These are phyloP conservation scores for Hipparchia semele DNA, from an alignment of 2,888 invertebrate genomes.

Conservation along the genomic window DNA sequence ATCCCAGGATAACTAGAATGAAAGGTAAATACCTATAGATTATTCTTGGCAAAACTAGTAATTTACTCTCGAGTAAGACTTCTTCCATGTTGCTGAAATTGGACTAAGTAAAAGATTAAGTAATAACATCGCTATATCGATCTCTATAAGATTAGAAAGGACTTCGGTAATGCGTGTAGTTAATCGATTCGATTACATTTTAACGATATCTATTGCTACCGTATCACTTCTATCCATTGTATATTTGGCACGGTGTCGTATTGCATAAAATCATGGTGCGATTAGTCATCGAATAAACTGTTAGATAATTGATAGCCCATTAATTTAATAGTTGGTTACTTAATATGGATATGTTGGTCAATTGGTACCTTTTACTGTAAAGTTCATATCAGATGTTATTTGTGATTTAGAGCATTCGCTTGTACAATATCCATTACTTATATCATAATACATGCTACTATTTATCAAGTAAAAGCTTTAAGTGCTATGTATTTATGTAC, in stretches of 20 bases:
- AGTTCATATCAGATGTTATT: not conserved
- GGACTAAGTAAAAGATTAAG: not conserved
- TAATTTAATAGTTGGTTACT: slow-evolving; percentile 11
- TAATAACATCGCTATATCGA: not conserved
- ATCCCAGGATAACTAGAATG: no score
- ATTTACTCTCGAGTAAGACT: no score
- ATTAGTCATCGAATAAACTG: slow-evolving; percentile 18
- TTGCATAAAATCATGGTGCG: slow-evolving; percentile 10
- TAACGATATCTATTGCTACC: not conserved
- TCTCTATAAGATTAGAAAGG: not conserved
- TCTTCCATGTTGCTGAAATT: no score
- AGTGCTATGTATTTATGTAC: not conserved
- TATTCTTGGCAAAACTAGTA: no score
- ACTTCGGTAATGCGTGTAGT: not conserved
- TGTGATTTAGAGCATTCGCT: not conserved
- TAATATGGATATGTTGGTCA: slow-evolving; percentile 8
- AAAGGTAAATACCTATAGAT: no score
- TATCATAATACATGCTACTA: not conserved
- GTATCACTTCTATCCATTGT: slow-evolving; percentile 11
- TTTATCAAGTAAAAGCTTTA: not conserved
- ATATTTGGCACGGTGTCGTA: not conserved
- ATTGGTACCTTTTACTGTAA: not conserved
- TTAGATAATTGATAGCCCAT: slow-evolving; percentile 20
- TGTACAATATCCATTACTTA: not conserved
- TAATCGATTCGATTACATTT: not conserved